Conservation (phyloP, 1,140 invertebrate species). For the Drosophila burlai region DNA sequence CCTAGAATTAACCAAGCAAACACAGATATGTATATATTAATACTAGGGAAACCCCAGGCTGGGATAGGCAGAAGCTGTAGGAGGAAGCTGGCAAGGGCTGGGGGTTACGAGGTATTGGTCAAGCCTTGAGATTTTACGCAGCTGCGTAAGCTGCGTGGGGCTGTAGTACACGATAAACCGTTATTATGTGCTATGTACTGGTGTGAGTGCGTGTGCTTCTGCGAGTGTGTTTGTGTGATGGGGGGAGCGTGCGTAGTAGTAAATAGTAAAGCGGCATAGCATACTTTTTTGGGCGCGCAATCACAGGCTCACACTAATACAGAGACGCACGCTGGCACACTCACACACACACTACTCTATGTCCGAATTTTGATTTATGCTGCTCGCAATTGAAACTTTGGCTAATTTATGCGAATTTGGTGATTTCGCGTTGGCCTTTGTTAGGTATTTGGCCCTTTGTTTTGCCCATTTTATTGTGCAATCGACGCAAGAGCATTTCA, state of each 20-base stretch:
- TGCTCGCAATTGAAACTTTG: conserved; percentile 42
- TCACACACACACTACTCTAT: not conserved
- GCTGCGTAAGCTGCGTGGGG: conserved; percentile 72
- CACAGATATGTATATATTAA: conserved; percentile 1
- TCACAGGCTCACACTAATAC: conserved; percentile 28
- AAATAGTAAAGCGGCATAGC: conserved; percentile 77
- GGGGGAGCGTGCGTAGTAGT: conserved; percentile 75
- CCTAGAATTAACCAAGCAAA: not conserved
- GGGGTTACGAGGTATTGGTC: conserved; percentile 68
- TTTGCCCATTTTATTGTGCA: conserved; percentile 72
- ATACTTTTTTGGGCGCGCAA: conserved; percentile 79
- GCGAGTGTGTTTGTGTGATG: conserved; percentile 21
- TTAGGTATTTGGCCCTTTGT: conserved; percentile 35
- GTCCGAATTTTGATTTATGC: conserved; percentile 46
- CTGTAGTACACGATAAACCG: conserved; percentile 71
- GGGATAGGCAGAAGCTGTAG: not conserved
- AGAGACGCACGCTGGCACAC: not conserved
- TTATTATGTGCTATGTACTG: conserved; percentile 65
- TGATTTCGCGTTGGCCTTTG: conserved; percentile 33
- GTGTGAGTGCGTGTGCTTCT: conserved; percentile 17
- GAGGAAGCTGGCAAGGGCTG: conserved; percentile 19
- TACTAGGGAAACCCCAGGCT: conserved; percentile 14
- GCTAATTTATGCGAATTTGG: conserved; percentile 53
- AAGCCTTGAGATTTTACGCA: conserved; percentile 79
- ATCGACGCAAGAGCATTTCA: conserved; percentile 40